Percentiles rank a stretch among this genome's conserved stretches.
phyloP scores from a whole-genome alignment of 2,797 vertebrate species.

The Myotis pilosus region DNA sequence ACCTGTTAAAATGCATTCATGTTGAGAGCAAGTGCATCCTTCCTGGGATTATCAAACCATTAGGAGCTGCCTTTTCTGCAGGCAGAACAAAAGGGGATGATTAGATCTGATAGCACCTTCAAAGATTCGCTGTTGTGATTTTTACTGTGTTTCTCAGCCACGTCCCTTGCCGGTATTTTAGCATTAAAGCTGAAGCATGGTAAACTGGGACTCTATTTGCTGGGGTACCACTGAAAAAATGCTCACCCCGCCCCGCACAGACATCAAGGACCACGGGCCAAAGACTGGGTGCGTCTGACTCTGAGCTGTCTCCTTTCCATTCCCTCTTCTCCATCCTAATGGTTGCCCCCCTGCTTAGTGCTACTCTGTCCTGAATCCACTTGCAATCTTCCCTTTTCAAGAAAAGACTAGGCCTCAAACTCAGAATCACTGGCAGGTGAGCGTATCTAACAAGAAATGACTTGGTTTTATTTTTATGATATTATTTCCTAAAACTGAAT shows the following conservation, averaged over 20 bases:
- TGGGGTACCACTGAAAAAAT: neutral
- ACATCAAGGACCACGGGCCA: neutral
- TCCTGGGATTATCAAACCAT: neutral
- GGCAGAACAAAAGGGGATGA: neutral
- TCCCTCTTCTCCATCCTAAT: neutral
- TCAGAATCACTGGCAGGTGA: neutral
- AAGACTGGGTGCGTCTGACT: fast-evolving
- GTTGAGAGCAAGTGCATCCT: neutral
- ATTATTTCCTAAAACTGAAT: slow-evolving; percentile 27
- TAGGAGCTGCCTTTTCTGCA: neutral
- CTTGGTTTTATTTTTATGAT: neutral
- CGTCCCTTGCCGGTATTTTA: neutral
- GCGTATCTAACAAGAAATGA: neutral
- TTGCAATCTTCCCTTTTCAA: neutral
- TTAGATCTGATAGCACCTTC: neutral
- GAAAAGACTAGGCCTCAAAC: neutral
- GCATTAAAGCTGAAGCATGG: neutral
- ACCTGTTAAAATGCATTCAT: neutral
- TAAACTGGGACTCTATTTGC: neutral
- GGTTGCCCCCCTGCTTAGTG: neutral
- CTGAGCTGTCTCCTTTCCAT: no score
- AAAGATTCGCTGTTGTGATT: neutral
- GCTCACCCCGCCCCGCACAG: fast-evolving
- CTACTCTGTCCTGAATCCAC: neutral
- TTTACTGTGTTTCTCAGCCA: neutral